Percentiles rank a stretch among this genome's conserved stretches.
Evolutionary conservation across 1,140 invertebrate species (phyloP).

Genomic region (Zaprionus africanus): DNA sequence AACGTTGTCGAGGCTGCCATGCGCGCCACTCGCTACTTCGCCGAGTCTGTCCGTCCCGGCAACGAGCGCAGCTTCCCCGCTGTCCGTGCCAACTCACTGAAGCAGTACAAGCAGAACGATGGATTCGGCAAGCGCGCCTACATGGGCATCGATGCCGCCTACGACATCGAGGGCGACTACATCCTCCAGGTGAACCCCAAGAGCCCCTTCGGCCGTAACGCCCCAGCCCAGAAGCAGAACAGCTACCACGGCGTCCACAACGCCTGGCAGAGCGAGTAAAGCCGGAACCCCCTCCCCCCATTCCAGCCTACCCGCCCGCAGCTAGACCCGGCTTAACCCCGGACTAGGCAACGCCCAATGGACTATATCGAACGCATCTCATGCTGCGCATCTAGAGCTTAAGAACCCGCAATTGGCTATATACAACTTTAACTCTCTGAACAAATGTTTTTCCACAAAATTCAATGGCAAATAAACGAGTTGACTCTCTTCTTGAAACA

Average conservation of each 20-base stretch:
- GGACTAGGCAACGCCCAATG: conserved; percentile 25
- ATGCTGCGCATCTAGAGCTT: conserved; percentile 21
- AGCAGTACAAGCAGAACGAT: conserved; percentile 73
- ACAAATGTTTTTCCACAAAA: conserved; percentile 23
- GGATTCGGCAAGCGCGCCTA: conserved; percentile 75
- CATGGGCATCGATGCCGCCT: conserved; percentile 76
- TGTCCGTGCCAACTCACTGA: conserved; percentile 69
- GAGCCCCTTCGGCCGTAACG: conserved; percentile 76
- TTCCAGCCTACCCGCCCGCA: not conserved
- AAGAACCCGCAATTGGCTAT: conserved; percentile 32
- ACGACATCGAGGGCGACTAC: conserved; percentile 74
- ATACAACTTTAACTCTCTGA: conserved; percentile 2
- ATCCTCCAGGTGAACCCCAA: conserved; percentile 78
- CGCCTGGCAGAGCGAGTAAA: conserved; percentile 24
- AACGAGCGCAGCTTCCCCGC: conserved; percentile 77
- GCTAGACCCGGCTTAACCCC: not conserved
- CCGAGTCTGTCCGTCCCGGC: conserved; percentile 86
- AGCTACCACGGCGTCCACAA: conserved; percentile 28
- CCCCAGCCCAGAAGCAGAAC: conserved; percentile 69
- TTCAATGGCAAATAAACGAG: conserved; percentile 33
- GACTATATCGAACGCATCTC: conserved; percentile 17
- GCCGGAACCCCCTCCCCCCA: not conserved
- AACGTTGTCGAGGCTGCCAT: conserved; percentile 88
- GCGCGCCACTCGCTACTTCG: conserved; percentile 87
- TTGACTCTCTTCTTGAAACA: conserved; percentile 16